Conservation (phyloP, 1,140 invertebrate species). For the Condylostylus longicornis region DNA sequence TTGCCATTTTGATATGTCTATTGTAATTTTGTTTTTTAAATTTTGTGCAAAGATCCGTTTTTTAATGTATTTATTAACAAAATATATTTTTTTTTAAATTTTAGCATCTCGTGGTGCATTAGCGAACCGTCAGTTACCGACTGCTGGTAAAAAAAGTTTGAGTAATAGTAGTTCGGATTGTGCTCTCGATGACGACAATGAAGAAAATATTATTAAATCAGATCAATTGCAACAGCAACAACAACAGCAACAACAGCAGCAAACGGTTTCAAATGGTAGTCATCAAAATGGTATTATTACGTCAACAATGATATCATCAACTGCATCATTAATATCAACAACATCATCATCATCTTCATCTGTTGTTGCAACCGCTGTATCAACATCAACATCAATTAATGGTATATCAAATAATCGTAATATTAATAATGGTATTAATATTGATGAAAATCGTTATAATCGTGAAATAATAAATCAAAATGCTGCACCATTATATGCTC, state of each 20-base stretch:
- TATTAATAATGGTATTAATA: too few relatives aligned
- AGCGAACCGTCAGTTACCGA: slow-evolving; percentile 39
- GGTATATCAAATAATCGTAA: too few relatives aligned
- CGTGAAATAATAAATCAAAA: slow-evolving; percentile 29
- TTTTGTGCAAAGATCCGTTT: too few relatives aligned
- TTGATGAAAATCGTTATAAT: too few relatives aligned
- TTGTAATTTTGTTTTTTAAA: too few relatives aligned
- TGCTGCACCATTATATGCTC: slow-evolving; percentile 21
- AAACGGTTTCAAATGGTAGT: slow-evolving; percentile 1
- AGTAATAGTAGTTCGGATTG: slow-evolving; percentile 23
- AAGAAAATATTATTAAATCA: too few relatives aligned
- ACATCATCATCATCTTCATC: slow-evolving; percentile 19
- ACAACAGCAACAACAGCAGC: slow-evolving; percentile 7
- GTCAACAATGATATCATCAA: slow-evolving; percentile 19
- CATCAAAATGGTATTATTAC: not conserved
- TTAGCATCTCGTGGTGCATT: slow-evolving; percentile 44
- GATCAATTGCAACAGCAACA: slow-evolving; percentile 9
- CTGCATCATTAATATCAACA: slow-evolving; percentile 24
- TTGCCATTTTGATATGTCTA: too few relatives aligned
- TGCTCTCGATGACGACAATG: slow-evolving; percentile 2
- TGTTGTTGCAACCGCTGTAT: slow-evolving; percentile 19
- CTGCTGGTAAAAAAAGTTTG: slow-evolving; percentile 28
- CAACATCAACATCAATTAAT: too few relatives aligned
- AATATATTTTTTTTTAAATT: too few relatives aligned
- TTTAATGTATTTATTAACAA: too few relatives aligned